A percentile compares a stretch with the other conserved stretches of the same genome.
These are phyloP conservation scores for Allacma fusca DNA, from an alignment of 2,888 invertebrate species.

Conservation along the genomic window DNA sequence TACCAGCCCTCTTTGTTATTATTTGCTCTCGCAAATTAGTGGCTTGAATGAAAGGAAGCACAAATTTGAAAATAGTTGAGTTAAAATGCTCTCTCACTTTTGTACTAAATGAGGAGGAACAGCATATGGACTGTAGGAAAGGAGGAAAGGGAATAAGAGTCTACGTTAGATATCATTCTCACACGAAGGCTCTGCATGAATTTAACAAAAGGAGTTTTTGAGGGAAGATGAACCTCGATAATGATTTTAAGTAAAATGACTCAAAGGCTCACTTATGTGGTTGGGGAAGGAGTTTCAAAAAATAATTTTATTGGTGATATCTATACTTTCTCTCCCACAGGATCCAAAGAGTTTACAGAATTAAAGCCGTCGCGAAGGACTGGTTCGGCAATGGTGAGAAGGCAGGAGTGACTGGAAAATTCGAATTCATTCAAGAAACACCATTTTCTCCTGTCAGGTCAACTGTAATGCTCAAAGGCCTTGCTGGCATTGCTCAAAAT, in stretches of 20 bases:
- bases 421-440: constrained; percentile 85
- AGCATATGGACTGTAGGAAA: too few relatives aligned
- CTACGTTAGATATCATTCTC: too few relatives aligned
- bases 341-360: constrained; percentile 75
- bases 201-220: too few relatives aligned
- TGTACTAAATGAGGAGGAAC: too few relatives aligned
- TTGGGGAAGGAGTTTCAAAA: too few relatives aligned
- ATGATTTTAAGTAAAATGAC: too few relatives aligned
- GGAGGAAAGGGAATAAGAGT: too few relatives aligned
- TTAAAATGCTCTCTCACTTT: too few relatives aligned
- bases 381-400: constrained; percentile 85
- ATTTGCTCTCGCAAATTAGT: neutral
- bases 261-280: too few relatives aligned
- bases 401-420: constrained; percentile 72
- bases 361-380: constrained; percentile 84
- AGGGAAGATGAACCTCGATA: too few relatives aligned
- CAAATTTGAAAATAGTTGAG: too few relatives aligned
- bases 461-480: constrained; percentile 77
- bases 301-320: neutral
- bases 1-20: neutral
- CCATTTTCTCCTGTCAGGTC: constrained; percentile 84
- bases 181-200: too few relatives aligned
- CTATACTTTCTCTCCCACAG: constrained; percentile 66
- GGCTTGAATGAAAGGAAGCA: neutral
- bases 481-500: constrained; percentile 72